A percentile compares a stretch with the other conserved stretches of the same genome.
Evolutionary conservation across 2,113 vertebrate genomes (phyloP).

Genomic region (Paracanthobrama guichenoti): DNA sequence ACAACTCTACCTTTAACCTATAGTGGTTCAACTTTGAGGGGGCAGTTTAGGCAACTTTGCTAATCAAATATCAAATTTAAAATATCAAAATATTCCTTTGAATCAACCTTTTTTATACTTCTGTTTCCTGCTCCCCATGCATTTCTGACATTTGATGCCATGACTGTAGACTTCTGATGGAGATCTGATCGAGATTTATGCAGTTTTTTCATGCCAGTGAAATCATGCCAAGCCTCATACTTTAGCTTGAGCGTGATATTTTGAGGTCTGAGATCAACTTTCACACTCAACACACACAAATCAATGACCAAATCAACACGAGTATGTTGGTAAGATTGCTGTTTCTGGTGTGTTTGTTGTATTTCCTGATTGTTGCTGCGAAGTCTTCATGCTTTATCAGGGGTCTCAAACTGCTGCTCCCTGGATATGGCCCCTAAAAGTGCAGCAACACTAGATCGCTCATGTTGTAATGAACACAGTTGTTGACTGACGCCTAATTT

Average conservation of each 20-base stretch:
- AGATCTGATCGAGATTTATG: background rate
- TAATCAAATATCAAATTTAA: no score
- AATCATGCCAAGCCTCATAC: background rate
- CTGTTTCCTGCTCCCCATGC: background rate
- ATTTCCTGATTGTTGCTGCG: conserved; percentile 23
- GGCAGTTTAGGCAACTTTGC: background rate
- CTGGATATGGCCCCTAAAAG: background rate
- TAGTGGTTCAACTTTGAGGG: background rate
- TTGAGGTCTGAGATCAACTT: background rate
- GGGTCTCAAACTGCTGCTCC: background rate
- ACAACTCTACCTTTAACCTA: background rate
- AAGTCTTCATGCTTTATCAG: conserved; percentile 8
- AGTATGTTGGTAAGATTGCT: conserved; percentile 14
- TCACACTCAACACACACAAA: background rate
- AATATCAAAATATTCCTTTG: background rate
- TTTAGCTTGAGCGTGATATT: background rate
- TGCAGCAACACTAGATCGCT: background rate
- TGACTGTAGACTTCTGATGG: conserved; percentile 7
- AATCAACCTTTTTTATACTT: background rate
- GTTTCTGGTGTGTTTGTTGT: background rate
- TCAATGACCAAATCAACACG: conserved; percentile 62
- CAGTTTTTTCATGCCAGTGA: background rate
- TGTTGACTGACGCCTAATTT: no score
- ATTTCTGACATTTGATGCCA: background rate
- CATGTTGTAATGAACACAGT: background rate